Base-by-base conservation (phyloP, 1,140 invertebrate species). In the Dryas iulia region DNA sequence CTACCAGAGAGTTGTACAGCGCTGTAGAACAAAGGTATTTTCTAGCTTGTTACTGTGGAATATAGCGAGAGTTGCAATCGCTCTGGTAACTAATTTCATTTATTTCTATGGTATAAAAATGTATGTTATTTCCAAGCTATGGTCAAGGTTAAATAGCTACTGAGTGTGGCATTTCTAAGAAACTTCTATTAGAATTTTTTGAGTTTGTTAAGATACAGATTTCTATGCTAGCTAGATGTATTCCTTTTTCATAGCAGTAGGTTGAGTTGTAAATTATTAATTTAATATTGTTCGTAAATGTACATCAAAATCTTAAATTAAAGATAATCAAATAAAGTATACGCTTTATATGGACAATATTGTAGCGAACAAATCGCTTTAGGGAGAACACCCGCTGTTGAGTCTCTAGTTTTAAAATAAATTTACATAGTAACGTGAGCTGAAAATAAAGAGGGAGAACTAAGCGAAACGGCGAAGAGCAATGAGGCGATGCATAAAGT, bases 401-500 rank as follows among this genome's bases (percentile, higher is more conserved):
- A 73, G 79, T 81, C 67, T 73, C 77, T 83, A 79, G 79, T 83
- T 87, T 80, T 77, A 84, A 88, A 86, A 90, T 85, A 89, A 87
- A 88, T 86, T 87, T 86, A 90, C 83, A 85, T 82, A 84, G 84
- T 83, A 87, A 87, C 82, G 79, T 81, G 79, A 85, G 80, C 78
- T 80, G 77, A 87, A 89, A 89, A 86, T 85, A 85, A 83, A 86
- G 77, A 85, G 79, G 81, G 80, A 81, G 83, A 86, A 81, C 85
- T 84, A 80, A 86, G 82, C 83, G 81, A 87, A 88, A 89, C 85
- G 81, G 79, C 86, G 81, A 84, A 86, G 81, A 86, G 86, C 84
- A 87, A 89, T 89, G 88, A 89, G 83, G 81, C 88, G 85, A 84
- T 82, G 82, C 83, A 86, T 83, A 84, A 86, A 86, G 86, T 86